Conservation (phyloP, 2,113 vertebrate species). For the Chloebia gouldiae region DNA sequence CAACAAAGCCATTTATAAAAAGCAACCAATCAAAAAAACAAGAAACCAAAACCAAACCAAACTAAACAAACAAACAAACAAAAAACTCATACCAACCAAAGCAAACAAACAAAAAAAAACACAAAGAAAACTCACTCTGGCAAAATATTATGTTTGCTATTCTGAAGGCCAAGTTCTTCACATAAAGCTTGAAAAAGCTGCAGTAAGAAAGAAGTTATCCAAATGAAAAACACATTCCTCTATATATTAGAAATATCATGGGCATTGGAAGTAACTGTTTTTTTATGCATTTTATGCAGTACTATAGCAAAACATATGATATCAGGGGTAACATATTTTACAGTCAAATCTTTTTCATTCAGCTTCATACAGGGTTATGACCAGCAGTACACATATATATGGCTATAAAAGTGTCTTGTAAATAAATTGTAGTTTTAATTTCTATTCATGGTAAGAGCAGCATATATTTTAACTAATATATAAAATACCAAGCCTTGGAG, state of each 20-base stretch:
- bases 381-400: not conserved
- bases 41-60: not conserved
- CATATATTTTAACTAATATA: slow-evolving; percentile 51
- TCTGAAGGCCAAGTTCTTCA: not conserved
- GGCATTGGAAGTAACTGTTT: not conserved
- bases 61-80: not conserved
- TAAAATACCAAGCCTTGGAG: slow-evolving; percentile 40
- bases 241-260: not conserved
- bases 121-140: fast-evolving
- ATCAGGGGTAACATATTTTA: slow-evolving; percentile 37
- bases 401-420: slow-evolving; percentile 55
- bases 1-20: not conserved
- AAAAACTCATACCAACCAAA: not conserved
- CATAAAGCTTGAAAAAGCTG: not conserved
- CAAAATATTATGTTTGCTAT: not conserved
- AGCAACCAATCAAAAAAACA: not conserved
- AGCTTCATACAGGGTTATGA: slow-evolving; percentile 43
- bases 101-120: not conserved
- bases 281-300: not conserved
- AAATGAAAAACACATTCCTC: not conserved
- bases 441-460: slow-evolving; percentile 44
- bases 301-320: not conserved
- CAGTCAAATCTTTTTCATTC: slow-evolving; percentile 26
- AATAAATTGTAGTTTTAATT: slow-evolving; percentile 68
- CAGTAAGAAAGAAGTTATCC: not conserved